These are phyloP conservation scores for Pygathrix nemaeus DNA, from an alignment of 2,113 vertebrate species.

Conservation along the genomic window DNA sequence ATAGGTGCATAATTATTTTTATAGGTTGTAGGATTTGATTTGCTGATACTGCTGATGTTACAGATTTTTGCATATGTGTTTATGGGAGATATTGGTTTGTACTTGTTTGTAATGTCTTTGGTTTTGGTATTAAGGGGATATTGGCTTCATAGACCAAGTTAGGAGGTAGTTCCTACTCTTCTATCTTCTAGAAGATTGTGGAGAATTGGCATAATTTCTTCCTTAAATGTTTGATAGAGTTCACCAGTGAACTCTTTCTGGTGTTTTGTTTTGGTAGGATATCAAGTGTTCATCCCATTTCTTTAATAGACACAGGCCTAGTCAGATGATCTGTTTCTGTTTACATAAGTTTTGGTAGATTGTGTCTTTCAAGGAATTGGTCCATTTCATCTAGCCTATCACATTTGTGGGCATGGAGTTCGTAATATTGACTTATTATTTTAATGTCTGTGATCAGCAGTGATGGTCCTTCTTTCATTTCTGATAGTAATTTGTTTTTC, in stretches of 20 bases:
- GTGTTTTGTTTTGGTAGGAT: conserved; percentile 1
- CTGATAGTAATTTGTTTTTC: neutral
- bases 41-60: neutral
- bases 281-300: neutral
- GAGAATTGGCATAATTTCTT: neutral
- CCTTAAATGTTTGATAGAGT: neutral
- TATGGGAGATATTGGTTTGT: neutral
- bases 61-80: neutral
- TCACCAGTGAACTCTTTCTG: neutral
- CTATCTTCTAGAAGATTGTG: neutral
- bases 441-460: neutral
- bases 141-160: neutral
- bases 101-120: neutral
- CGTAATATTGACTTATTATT: neutral
- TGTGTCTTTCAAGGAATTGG: neutral
- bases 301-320: neutral
- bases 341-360: neutral
- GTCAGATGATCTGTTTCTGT: neutral
- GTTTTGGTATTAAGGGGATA: neutral
- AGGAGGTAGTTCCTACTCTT: neutral
- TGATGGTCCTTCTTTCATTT: conserved; percentile 26
- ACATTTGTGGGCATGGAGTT: neutral
- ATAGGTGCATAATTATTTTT: neutral
- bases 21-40: neutral
- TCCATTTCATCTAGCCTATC: neutral